Base-by-base conservation (phyloP, 2,888 invertebrate species). In the Melipona beecheii region DNA sequence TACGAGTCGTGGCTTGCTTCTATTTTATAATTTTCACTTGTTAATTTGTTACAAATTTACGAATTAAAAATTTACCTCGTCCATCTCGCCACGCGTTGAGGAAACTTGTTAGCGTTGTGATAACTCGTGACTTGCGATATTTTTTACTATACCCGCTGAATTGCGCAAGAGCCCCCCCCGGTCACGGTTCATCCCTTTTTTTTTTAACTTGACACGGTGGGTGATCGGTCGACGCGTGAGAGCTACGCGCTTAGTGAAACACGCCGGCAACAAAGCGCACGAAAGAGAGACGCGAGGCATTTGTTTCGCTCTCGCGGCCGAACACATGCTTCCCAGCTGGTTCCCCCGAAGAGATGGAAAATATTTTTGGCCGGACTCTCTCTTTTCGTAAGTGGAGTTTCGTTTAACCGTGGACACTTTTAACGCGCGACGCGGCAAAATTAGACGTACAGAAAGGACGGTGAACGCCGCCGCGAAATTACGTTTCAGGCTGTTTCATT, bases 171-270 rank as follows among this genome's bases (percentile, higher is more conserved):
- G 15, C 3, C 31, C 4, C 4, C 11, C 4, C n/a, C n/a, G 56
- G n/a, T n/a, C 56, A 56, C 56, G 5, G 56, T n/a, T 56, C 15
- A 15, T 56, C 5, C 2, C 19, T 60, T 60, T 19, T 52, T 36
- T 6, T 60, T 27, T 75, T 68, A 82, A 64, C 27, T 65, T n/a
- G 66, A 69, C 86, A 65, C 81, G 58, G 82, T 76, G 74, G 82
- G 86, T 76, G 81, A 84, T 85, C 84, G 77, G 24, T 80, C 85
- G 75, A 84, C 72, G 85, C 85, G 79, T 85, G 85, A 84, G 85
- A 81, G 85, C 81, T 60, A 17, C 17, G 58, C 64, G 74, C 9
- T 36, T 72, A 64, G 68, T 78, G 66, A 86, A 86, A 81, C 84
- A 78, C 65, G 36, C 60, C 80, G 71, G 60, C 72, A 81, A 84